phyloP scores from a whole-genome alignment of 1,140 invertebrate species.

The Cydia pomonella region DNA sequence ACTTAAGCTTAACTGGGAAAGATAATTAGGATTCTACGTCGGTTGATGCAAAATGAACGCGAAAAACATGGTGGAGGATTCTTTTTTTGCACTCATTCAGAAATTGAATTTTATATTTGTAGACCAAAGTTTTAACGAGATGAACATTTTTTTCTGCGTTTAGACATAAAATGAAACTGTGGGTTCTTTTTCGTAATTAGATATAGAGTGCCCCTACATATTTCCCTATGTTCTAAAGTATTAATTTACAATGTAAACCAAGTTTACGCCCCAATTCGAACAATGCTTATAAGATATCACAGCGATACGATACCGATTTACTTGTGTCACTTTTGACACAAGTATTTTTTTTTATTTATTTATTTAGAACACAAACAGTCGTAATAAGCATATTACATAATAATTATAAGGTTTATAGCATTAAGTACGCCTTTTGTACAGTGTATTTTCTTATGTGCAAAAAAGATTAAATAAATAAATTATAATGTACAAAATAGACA shows the following conservation, averaged over 20 bases:
- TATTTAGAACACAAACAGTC: too few relatives aligned
- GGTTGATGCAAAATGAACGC: conserved; percentile 80
- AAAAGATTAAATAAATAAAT: too few relatives aligned
- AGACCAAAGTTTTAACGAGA: conserved; percentile 78
- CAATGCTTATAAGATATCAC: too few relatives aligned
- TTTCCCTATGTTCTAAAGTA: conserved; percentile 35
- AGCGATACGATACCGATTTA: too few relatives aligned
- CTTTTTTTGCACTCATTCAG: conserved; percentile 79
- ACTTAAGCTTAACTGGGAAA: conserved; percentile 80
- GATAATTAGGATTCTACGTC: conserved; percentile 80
- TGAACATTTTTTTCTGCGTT: conserved; percentile 68
- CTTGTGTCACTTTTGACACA: too few relatives aligned
- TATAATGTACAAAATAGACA: too few relatives aligned
- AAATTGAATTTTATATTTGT: conserved; percentile 81
- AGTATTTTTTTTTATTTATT: too few relatives aligned
- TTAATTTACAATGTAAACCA: neutral
- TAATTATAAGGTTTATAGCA: too few relatives aligned
- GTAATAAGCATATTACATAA: too few relatives aligned
- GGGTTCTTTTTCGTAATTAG: conserved; percentile 64
- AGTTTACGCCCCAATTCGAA: too few relatives aligned
- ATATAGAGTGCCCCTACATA: conserved; percentile 40
- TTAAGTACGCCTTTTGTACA: too few relatives aligned
- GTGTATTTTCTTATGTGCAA: too few relatives aligned
- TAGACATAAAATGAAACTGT: conserved; percentile 61
- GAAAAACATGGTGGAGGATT: conserved; percentile 77